Evolutionary conservation across 37 sponge, comb jelly and placozoan genomes (phyloP), one percentile per base, ranked within the genome.

Genomic region (Haliclona indistincta): DNA sequence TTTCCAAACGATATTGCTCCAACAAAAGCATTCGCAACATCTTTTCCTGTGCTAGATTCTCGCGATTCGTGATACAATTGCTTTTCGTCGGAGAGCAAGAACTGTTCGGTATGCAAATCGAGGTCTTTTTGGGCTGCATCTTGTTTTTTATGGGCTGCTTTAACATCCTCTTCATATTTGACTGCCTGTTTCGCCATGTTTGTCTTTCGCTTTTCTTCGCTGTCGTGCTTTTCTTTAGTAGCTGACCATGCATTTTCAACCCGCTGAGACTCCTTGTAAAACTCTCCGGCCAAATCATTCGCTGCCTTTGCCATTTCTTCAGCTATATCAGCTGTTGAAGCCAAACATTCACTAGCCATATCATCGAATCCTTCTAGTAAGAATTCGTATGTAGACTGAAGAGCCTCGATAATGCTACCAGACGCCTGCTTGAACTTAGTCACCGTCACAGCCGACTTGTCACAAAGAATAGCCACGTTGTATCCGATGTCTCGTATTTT

Each of bases 401-500:
- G 58, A 37, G 68, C 68, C 2, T 10, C 43, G 3, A 87, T 44
- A 71, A 87, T 71, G 36, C 47, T 77, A n/a, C 56, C 28, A 32
- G 82, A 75, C 1, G 81, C 77, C 20, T 26, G 20, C 73, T 76
- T 81, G 55, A 81, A 87, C 37, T 76, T 75, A 2, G 70, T 53
- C 37, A 81, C 67, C 8, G 88, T 81, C 19, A 81, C n/a, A 25
- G 82, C 88, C 0, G 82, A 81, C 38, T 75, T 81, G 44, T 81
- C 88, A 33, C 88, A 87, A 20, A 87, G 88, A 67, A 44, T 87
- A 13, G 88, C 81, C 7, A 87, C 54, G 33, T 87, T 73, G 62
- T 70, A 81, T 15, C 88, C 88, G 51, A 87, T 56, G 0, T 39
- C 45, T 47, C 73, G 77, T 13, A 87, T 58, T 76, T 80, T 58